A percentile compares a stretch with the other conserved stretches of the same genome.
Evolutionary conservation across 2,113 vertebrate genomes (phyloP).

Genomic region (Entosphenus tridentatus): DNA sequence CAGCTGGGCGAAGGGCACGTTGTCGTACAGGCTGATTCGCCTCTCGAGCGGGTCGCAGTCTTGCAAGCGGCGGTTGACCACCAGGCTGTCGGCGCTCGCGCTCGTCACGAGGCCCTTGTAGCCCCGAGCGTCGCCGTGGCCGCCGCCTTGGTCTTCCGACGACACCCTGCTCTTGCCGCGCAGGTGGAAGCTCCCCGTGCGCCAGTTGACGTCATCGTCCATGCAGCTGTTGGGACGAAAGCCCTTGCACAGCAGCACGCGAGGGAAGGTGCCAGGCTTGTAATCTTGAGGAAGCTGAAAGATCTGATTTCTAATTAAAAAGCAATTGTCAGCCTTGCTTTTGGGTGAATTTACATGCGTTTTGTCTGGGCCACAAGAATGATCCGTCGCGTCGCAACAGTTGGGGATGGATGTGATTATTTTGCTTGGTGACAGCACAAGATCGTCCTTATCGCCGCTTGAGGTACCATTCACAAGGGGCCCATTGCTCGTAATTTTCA

Average conservation of each 20-base stretch:
- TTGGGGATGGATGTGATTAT: no score
- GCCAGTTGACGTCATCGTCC: constrained; percentile 19
- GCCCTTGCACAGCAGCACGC: constrained; percentile 28
- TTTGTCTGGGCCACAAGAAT: no score
- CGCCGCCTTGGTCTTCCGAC: no score
- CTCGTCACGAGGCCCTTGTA: no score
- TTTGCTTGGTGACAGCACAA: no score
- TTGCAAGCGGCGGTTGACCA: constrained; percentile 20
- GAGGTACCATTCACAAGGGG: neutral
- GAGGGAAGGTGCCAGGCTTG: constrained; percentile 89
- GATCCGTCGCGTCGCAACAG: no score
- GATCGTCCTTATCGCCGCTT: neutral
- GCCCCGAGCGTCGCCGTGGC: constrained; percentile 13
- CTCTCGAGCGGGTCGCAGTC: constrained; percentile 60
- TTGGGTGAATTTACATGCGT: neutral
- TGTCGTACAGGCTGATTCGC: constrained; percentile 39
- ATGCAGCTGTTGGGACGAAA: constrained; percentile 28
- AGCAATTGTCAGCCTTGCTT: neutral
- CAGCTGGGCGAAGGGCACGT: constrained; percentile 37
- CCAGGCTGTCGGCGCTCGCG: constrained; percentile 26
- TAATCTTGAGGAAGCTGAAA: constrained; percentile 85
- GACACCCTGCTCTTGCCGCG: constrained; percentile 45
- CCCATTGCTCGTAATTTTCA: neutral
- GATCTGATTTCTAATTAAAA: constrained; percentile 30
- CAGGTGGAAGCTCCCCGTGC: constrained; percentile 57